phyloP scores from a whole-genome alignment of 2,113 vertebrate genomes.

The Pomatostomus ruficeps region DNA sequence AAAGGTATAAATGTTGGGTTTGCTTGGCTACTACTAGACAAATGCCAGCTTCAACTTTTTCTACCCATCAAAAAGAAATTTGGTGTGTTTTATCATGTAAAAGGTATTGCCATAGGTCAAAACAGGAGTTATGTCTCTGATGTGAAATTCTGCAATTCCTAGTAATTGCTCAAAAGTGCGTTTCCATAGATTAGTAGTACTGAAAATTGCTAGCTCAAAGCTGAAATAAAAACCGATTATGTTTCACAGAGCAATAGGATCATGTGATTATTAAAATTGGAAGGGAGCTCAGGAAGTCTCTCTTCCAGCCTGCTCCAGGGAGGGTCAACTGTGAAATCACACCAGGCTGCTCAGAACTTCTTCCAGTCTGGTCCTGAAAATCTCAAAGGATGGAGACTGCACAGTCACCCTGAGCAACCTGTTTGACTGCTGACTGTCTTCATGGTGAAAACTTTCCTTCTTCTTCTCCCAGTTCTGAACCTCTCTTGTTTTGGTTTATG shows the following conservation, averaged over 20 bases:
- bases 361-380: background rate
- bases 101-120: background rate
- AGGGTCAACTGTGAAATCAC: background rate
- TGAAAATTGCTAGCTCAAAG: background rate
- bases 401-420: background rate
- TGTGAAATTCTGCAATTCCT: background rate
- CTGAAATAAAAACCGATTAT: background rate
- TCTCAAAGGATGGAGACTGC: background rate
- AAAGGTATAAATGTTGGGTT: background rate
- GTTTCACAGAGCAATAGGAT: background rate
- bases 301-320: background rate
- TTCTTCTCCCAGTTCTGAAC: background rate
- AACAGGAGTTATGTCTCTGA: background rate
- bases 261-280: background rate
- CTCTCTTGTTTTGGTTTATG: background rate
- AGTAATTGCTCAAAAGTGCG: background rate
- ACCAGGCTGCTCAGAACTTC: background rate
- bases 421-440: background rate
- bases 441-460: background rate
- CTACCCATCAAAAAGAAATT: background rate
- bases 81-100: background rate
- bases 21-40: background rate
- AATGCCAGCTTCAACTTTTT: background rate
- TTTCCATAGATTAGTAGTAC: background rate
- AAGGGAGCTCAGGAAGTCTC: background rate